Conservation (phyloP, 2,797 vertebrate species). For the Orientallactaga sibirica region DNA sequence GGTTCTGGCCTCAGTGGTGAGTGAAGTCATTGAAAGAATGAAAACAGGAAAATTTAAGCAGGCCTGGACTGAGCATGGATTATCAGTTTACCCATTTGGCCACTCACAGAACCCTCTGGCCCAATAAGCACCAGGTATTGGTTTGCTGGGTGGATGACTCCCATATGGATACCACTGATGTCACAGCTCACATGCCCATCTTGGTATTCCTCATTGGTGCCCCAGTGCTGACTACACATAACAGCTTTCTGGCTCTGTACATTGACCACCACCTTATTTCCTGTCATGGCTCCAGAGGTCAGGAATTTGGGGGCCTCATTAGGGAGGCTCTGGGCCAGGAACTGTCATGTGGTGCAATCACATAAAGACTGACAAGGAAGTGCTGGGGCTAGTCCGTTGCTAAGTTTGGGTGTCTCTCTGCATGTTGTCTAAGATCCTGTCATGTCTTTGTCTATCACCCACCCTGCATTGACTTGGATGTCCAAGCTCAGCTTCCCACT, state of each 20-base stretch:
- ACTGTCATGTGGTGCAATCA: neutral
- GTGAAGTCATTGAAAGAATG: neutral
- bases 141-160: neutral
- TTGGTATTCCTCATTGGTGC: rapidly evolving
- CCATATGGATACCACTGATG: neutral
- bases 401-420: rapidly evolving
- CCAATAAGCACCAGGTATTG: neutral
- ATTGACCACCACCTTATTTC: rapidly evolving
- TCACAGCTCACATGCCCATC: neutral
- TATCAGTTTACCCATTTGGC: neutral
- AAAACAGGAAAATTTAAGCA: rapidly evolving
- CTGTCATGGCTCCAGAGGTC: rapidly evolving
- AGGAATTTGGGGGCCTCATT: neutral
- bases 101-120: neutral
- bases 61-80: neutral
- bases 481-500: neutral
- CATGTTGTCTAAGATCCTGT: neutral
- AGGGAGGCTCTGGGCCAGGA: neutral
- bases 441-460: neutral
- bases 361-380: neutral
- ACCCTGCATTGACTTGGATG: too few species aligned
- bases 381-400: rapidly evolving
- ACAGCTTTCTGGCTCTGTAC: rapidly evolving
- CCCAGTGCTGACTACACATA: too few species aligned
- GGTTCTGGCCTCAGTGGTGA: neutral